Conservation (phyloP, 2,888 invertebrate species). For the Prenolepis imparis region DNA sequence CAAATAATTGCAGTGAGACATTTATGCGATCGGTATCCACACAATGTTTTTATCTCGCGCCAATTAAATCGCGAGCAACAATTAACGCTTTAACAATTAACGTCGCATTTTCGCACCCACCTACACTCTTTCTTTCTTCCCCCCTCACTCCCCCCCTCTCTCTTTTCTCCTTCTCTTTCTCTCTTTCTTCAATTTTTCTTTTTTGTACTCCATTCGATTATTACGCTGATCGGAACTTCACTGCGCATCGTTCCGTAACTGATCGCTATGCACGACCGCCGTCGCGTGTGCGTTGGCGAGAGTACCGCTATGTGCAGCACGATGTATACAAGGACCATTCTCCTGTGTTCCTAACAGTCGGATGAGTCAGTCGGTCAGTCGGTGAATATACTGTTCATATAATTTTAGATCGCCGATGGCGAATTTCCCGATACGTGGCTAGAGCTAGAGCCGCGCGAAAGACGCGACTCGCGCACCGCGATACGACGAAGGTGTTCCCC, state of each 20-base stretch:
- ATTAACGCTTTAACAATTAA: constrained; percentile 19
- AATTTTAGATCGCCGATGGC: constrained; percentile 18
- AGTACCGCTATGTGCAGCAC: constrained; percentile 26
- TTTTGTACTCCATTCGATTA: neutral
- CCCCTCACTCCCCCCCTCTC: neutral
- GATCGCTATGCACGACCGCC: neutral
- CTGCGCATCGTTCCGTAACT: constrained; percentile 14
- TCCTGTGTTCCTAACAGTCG: neutral
- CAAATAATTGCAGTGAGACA: neutral
- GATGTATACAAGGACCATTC: constrained; percentile 10
- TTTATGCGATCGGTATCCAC: neutral
- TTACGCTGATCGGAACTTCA: constrained; percentile 19
- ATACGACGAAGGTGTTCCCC: neutral
- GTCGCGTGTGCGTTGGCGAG: neutral
- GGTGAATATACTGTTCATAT: constrained; percentile 33
- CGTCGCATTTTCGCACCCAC: neutral
- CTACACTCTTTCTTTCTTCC: too few relatives aligned
- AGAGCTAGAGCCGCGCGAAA: too few relatives aligned
- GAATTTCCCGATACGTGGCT: neutral
- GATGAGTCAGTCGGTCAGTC: constrained; percentile 39
- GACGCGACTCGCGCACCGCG: neutral
- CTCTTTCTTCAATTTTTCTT: neutral
- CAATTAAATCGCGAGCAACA: constrained; percentile 17
- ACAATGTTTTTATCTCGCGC: neutral
- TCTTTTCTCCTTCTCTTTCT: neutral